A percentile compares a stretch with the other conserved stretches of the same genome.
Evolutionary conservation across 92 coral and sea anemone species (phyloP).

Genomic region (Porites rus): DNA sequence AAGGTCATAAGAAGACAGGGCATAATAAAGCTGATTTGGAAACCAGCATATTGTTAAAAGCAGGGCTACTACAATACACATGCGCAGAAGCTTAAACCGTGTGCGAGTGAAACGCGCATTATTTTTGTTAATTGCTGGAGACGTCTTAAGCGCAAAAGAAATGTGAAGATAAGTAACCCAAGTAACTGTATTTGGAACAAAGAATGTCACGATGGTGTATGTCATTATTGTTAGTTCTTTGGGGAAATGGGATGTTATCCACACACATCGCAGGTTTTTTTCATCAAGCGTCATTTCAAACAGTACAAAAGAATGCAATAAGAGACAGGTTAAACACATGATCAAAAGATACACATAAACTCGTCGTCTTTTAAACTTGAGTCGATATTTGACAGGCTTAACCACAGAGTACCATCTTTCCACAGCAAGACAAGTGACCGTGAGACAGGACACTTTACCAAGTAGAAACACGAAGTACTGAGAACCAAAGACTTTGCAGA

Average conservation of each 20-base stretch:
- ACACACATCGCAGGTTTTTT: conserved; percentile 40
- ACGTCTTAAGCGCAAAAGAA: conserved; percentile 53
- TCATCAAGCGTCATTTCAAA: conserved; percentile 68
- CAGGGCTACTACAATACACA: conserved; percentile 73
- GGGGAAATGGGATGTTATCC: conserved; percentile 36
- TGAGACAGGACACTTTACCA: conserved; percentile 70
- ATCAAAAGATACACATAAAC: conserved; percentile 43
- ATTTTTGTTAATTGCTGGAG: conserved; percentile 35
- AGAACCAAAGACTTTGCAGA: conserved; percentile 82
- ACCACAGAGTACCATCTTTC: conserved; percentile 88
- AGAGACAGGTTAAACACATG: conserved; percentile 64
- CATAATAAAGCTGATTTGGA: conserved; percentile 83
- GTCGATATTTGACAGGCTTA: conserved; percentile 67
- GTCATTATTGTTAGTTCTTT: conserved; percentile 14
- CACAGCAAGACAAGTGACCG: conserved; percentile 78
- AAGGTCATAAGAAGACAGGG: conserved; percentile 57
- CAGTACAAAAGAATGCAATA: conserved; percentile 41
- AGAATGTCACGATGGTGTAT: conserved; percentile 65
- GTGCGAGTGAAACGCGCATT: conserved; percentile 11
- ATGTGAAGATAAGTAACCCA: conserved; percentile 73
- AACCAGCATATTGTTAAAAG: conserved; percentile 83
- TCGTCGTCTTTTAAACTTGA: conserved; percentile 45
- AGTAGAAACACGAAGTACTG: conserved; percentile 76
- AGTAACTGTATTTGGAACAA: conserved; percentile 74
- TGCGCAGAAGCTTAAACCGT: conserved; percentile 60